These are phyloP conservation scores for Drosophila arawakana DNA, from an alignment of 1,140 invertebrate genomes.

Conservation along the genomic window DNA sequence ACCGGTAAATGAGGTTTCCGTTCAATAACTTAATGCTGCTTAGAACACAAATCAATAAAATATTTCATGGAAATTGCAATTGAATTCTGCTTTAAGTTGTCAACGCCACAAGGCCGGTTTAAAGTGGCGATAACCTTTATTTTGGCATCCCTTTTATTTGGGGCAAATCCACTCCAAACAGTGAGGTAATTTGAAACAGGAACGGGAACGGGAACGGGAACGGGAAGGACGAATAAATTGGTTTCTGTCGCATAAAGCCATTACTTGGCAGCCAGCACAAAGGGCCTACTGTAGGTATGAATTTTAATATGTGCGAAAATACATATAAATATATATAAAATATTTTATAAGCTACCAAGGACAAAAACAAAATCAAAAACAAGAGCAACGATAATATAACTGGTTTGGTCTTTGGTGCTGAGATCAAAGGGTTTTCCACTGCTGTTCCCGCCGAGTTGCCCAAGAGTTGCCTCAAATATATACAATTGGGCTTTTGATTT, in stretches of 20 bases:
- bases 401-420: neutral
- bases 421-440: constrained; percentile 18
- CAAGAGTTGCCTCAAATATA: constrained; percentile 3
- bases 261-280: constrained; percentile 48
- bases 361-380: constrained; percentile 3
- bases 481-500: constrained; percentile 26
- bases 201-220: constrained; percentile 54
- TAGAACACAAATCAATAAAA: constrained; percentile 15
- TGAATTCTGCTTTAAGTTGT: constrained; percentile 18
- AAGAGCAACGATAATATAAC: neutral
- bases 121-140: constrained; percentile 6
- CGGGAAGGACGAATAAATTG: constrained; percentile 60
- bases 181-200: constrained; percentile 45
- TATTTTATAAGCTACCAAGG: constrained; percentile 37
- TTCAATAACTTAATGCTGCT: neutral
- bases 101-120: constrained; percentile 16
- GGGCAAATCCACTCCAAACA: constrained; percentile 21
- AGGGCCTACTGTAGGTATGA: constrained; percentile 43
- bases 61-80: neutral
- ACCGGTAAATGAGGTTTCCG: neutral
- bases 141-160: neutral
- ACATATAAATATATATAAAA: constrained; percentile 38
- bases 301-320: constrained; percentile 57
- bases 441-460: neutral
- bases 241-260: constrained; percentile 60